Conservation (phyloP, 2,888 invertebrate species). For the Drosophila antonietae region DNA sequence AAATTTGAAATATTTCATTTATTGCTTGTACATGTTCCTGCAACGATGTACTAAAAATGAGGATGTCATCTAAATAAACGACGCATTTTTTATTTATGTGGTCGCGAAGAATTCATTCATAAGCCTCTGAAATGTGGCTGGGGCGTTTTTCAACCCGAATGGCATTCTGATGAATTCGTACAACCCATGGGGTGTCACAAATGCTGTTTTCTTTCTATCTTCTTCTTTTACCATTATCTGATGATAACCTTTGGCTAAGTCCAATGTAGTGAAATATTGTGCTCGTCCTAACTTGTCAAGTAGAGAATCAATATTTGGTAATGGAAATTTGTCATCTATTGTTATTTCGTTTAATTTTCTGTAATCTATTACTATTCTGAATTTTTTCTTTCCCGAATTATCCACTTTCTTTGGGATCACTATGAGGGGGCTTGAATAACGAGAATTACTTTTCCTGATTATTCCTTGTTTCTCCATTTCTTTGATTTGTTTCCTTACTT, state of each 20-base stretch:
- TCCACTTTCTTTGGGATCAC: neutral
- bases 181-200: neutral
- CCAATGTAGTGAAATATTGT: neutral
- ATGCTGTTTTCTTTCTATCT: too few relatives aligned
- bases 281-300: neutral
- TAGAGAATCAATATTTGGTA: neutral
- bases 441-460: neutral
- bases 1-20: neutral
- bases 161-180: neutral
- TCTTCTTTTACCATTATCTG: too few relatives aligned
- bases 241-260: neutral
- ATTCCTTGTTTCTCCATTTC: neutral
- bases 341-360: neutral
- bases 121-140: neutral
- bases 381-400: neutral
- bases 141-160: neutral
- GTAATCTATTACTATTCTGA: neutral
- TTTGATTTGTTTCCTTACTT: neutral
- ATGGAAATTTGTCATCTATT: neutral
- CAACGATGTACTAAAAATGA: neutral
- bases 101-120: neutral
- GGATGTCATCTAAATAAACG: neutral
- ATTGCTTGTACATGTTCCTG: neutral
- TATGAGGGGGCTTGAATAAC: neutral
- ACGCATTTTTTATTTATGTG: neutral